Conservation (phyloP, 2,797 vertebrate species). For the Typhlichthys eigenmanni region DNA sequence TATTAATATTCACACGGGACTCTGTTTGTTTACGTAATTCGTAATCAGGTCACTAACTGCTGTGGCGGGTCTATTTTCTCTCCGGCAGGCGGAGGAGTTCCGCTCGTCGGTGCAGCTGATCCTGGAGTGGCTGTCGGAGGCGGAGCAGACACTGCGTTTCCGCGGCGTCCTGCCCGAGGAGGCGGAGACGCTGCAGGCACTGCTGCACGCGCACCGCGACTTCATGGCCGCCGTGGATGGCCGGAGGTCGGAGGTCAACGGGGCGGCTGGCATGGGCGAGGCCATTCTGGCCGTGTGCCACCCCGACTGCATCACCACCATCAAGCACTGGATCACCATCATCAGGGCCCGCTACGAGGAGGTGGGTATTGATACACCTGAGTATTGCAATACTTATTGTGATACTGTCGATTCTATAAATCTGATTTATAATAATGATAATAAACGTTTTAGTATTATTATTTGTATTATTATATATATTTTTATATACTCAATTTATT, state of each 20-base stretch:
- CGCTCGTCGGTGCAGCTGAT: constrained; percentile 89
- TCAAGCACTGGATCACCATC: constrained; percentile 99
- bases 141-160: constrained; percentile 95
- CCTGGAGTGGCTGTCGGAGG: constrained; percentile 97
- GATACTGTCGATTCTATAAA: too few species aligned
- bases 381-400: too few species aligned
- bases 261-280: constrained; percentile 91
- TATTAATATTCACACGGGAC: neutral
- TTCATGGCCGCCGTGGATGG: constrained; percentile 98
- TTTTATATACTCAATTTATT: too few species aligned
- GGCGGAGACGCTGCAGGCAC: constrained; percentile 86
- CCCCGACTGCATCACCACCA: constrained; percentile 94
- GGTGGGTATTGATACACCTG: constrained; percentile 63
- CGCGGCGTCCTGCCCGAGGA: constrained; percentile 95
- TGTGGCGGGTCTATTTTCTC: neutral
- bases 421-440: too few species aligned
- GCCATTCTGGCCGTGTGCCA: constrained; percentile 90
- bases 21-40: neutral
- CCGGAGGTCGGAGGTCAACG: constrained; percentile 87
- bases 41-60: too few species aligned
- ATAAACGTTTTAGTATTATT: too few species aligned
- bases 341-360: constrained; percentile 96
- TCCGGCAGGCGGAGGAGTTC: constrained; percentile 92
- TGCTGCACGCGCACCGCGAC: constrained; percentile 90
- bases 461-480: too few species aligned